Evolutionary conservation across 2,888 invertebrate species (phyloP).

Genomic region (Neocrepidodera transversa): DNA sequence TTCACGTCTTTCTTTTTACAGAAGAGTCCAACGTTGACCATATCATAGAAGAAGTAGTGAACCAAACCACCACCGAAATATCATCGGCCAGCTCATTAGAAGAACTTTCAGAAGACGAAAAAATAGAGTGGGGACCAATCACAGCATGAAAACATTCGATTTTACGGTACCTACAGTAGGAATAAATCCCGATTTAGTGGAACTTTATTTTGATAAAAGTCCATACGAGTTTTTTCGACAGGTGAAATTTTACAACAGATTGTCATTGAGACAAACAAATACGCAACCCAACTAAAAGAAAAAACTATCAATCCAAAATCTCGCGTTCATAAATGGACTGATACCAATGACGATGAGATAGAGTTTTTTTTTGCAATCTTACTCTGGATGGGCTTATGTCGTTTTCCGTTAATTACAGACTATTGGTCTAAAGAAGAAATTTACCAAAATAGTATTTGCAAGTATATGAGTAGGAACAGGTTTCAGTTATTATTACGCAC

Average conservation of each 20-base stretch:
- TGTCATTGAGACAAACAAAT: constrained; percentile 8
- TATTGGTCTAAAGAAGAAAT: constrained; percentile 20
- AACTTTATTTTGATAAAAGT: constrained; percentile 18
- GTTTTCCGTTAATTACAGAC: constrained; percentile 18
- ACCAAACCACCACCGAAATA: constrained; percentile 15
- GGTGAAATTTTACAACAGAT: constrained; percentile 12
- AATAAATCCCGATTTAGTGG: constrained; percentile 14
- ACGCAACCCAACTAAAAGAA: background rate
- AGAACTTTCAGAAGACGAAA: constrained; percentile 16
- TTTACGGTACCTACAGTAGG: constrained; percentile 18
- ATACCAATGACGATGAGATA: background rate
- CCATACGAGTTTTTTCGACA: constrained; percentile 19
- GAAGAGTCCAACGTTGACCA: constrained; percentile 19
- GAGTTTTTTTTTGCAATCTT: constrained; percentile 18
- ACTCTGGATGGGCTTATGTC: constrained; percentile 16
- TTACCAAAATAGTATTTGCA: constrained; percentile 12
- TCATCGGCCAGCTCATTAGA: constrained; percentile 14
- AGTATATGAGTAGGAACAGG: constrained; percentile 18
- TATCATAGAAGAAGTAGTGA: constrained; percentile 15
- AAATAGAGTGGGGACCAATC: constrained; percentile 16
- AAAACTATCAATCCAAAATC: constrained; percentile 12
- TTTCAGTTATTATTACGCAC: constrained; percentile 15
- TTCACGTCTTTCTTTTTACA: constrained; percentile 13
- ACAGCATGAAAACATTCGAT: constrained; percentile 15
- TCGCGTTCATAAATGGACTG: constrained; percentile 11